Conservation (phyloP, 2,113 vertebrate species). For the Fukomys damarensis region DNA sequence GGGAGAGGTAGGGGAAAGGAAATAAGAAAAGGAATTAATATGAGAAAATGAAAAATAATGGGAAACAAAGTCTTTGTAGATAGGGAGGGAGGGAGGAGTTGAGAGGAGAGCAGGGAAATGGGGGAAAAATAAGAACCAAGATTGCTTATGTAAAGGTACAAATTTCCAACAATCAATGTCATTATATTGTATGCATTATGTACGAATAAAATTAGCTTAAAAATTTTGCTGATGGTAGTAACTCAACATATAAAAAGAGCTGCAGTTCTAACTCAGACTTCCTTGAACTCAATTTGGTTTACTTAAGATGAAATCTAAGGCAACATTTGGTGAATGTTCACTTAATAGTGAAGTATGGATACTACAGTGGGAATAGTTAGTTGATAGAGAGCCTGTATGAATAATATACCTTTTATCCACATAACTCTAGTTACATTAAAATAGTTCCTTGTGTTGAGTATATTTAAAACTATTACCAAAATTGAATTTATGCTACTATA, state of each 20-base stretch:
- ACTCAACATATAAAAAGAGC: neutral
- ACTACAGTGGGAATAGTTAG: neutral
- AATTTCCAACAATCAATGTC: too few relatives aligned
- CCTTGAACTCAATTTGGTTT: neutral
- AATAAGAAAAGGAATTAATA: too few relatives aligned
- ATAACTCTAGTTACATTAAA: neutral
- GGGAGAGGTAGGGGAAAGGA: too few relatives aligned
- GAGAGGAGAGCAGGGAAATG: too few relatives aligned
- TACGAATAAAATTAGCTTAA: too few relatives aligned
- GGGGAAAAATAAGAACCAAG: too few relatives aligned
- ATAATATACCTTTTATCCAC: neutral
- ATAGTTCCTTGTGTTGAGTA: constrained; percentile 54
- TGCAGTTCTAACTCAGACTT: neutral
- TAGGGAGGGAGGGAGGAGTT: too few relatives aligned
- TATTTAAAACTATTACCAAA: constrained; percentile 27
- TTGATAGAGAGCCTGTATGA: neutral
- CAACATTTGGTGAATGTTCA: neutral
- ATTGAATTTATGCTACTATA: constrained; percentile 40
- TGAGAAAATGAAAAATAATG: too few relatives aligned
- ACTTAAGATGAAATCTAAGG: neutral
- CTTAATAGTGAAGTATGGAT: neutral
- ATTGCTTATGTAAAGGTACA: too few relatives aligned
- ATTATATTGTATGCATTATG: too few relatives aligned
- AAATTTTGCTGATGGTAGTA: neutral
- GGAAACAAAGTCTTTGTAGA: too few relatives aligned